Evolutionary conservation across 2,113 vertebrate genomes (phyloP).

Genomic region (Ancistrus triradiatus): DNA sequence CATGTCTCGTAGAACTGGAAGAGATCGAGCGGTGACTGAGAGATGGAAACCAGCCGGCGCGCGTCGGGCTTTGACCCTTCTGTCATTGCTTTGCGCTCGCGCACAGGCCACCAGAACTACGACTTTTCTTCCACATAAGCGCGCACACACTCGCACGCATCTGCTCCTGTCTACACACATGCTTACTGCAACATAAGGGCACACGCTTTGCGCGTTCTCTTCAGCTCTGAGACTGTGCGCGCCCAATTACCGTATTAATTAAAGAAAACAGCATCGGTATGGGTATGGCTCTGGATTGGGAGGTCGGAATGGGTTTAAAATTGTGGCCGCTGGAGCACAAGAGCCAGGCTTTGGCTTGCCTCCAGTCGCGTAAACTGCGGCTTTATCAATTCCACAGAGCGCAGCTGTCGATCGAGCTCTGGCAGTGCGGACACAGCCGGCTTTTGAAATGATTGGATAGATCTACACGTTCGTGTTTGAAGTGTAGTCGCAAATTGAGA

Average conservation of each 20-base stretch:
- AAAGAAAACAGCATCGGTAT: conserved; percentile 30
- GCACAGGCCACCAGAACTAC: conserved; percentile 49
- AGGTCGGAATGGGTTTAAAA: conserved; percentile 37
- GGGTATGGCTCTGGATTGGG: conserved; percentile 12
- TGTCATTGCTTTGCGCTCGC: conserved; percentile 76
- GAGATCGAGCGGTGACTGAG: conserved; percentile 58
- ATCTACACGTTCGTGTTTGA: conserved; percentile 20
- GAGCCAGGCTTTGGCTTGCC: conserved; percentile 1
- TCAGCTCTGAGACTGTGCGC: background rate
- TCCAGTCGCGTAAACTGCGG: conserved; percentile 53
- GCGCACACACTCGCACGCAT: conserved; percentile 21
- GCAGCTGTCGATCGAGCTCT: conserved; percentile 62
- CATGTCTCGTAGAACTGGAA: conserved; percentile 12
- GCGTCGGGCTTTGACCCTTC: conserved; percentile 75
- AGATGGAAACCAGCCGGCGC: conserved; percentile 59
- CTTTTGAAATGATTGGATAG: background rate
- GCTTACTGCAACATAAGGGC: conserved; percentile 7
- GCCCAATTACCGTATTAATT: conserved; percentile 34
- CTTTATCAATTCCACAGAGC: conserved; percentile 64
- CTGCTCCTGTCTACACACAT: background rate
- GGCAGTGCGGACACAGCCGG: conserved; percentile 51
- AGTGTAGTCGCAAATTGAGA: conserved; percentile 12
- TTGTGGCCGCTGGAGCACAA: conserved; percentile 34
- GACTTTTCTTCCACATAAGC: conserved; percentile 34
- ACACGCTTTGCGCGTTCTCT: conserved; percentile 2